These are phyloP conservation scores for Chymomyza fuscimana DNA, from an alignment of 2,888 invertebrate genomes.

Conservation along the genomic window DNA sequence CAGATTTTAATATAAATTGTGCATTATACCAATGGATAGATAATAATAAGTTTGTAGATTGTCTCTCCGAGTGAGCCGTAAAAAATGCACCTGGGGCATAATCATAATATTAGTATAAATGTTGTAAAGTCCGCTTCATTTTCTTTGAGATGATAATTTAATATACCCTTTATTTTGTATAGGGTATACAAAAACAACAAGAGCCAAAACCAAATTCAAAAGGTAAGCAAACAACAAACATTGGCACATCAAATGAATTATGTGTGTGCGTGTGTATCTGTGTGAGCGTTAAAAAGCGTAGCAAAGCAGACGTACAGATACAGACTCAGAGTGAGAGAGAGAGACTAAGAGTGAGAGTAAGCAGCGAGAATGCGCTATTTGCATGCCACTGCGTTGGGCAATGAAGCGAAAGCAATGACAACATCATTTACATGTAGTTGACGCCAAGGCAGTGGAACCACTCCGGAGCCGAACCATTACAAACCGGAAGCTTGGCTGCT, in stretches of 20 bases:
- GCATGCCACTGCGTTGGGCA: not conserved
- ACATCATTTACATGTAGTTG: conserved; percentile 41
- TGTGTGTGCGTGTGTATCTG: not conserved
- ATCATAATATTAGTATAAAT: no score
- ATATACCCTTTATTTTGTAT: no score
- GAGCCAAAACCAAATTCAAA: conserved; percentile 25
- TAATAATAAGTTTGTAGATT: no score
- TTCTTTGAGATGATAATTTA: no score
- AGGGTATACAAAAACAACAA: not conserved
- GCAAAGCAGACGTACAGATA: not conserved
- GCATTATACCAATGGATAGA: no score
- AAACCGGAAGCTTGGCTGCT: not conserved
- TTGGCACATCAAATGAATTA: conserved; percentile 26
- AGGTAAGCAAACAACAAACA: conserved; percentile 22
- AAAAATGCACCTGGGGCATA: no score
- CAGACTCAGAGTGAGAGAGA: no score
- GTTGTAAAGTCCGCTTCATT: no score
- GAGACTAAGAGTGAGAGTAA: not conserved
- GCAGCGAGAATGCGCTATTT: not conserved
- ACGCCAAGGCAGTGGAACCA: not conserved
- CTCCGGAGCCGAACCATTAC: not conserved
- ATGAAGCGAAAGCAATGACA: conserved; percentile 38
- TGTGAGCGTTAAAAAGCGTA: not conserved
- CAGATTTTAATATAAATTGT: no score
- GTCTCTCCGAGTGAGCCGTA: no score